A percentile compares a stretch with the other conserved stretches of the same genome.
phyloP scores from a whole-genome alignment of 1,140 invertebrate species.

The Procambarus virginalis region DNA sequence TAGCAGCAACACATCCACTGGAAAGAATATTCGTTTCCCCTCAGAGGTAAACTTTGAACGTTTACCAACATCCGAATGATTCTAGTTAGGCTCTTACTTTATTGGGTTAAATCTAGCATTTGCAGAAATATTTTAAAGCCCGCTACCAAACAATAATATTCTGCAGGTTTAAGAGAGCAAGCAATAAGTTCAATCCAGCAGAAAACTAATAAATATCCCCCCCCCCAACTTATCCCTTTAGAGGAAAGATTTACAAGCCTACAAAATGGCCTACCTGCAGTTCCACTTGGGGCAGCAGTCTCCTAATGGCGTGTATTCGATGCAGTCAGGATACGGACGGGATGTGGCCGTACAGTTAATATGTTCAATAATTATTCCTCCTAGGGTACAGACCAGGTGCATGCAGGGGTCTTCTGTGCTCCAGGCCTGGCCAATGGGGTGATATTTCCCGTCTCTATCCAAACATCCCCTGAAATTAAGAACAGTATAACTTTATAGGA shows the following conservation, averaged over 20 bases:
- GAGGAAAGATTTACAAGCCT: too few species aligned
- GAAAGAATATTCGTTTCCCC: background rate
- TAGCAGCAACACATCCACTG: background rate
- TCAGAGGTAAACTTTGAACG: too few species aligned
- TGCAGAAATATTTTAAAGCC: too few species aligned
- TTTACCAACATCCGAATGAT: too few species aligned
- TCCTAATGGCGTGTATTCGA: background rate
- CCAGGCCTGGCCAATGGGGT: background rate
- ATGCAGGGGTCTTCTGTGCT: background rate
- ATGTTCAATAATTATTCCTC: background rate
- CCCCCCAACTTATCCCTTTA: too few species aligned
- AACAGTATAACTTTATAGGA: too few species aligned
- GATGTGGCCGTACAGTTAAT: background rate
- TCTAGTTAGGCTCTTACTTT: too few species aligned
- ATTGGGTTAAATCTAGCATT: too few species aligned
- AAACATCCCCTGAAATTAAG: background rate
- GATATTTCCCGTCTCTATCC: background rate
- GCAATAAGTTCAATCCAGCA: too few species aligned
- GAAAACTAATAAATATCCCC: too few species aligned
- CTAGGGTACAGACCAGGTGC: background rate
- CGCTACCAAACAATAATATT: too few species aligned
- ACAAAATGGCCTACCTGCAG: background rate
- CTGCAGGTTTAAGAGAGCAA: too few species aligned
- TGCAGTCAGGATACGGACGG: background rate
- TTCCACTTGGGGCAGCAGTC: constrained; percentile 21